A percentile compares a stretch with the other conserved stretches of the same genome.
These are phyloP conservation scores for Mergus octosetaceus DNA, from an alignment of 2,797 vertebrate genomes.

Conservation along the genomic window DNA sequence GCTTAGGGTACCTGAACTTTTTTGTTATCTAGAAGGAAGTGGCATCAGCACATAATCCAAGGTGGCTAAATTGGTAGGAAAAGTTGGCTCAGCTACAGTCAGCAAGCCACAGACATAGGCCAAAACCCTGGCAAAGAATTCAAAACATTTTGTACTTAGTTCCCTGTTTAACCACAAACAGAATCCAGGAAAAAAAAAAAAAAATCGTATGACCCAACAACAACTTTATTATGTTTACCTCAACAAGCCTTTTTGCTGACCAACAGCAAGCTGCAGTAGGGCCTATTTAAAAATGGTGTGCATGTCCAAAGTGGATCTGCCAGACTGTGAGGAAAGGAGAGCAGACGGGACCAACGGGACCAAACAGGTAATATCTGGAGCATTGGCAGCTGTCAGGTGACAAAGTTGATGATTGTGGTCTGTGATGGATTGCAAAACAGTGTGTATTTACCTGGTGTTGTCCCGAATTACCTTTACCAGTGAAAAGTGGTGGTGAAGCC, in stretches of 20 bases:
- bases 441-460: not conserved
- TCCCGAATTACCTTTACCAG: not conserved
- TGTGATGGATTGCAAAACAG: not conserved
- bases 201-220: not conserved
- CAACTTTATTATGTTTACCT: constrained; percentile 2
- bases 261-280: not conserved
- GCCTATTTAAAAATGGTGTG: not conserved
- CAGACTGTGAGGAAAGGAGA: not conserved
- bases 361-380: not conserved
- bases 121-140: not conserved
- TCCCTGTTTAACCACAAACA: not conserved
- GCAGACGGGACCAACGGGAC: not conserved
- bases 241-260: not conserved
- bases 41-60: not conserved
- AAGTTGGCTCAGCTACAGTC: not conserved
- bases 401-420: not conserved
- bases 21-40: not conserved
- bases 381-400: not conserved
- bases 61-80: not conserved
- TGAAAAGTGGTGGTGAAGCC: not conserved
- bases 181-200: not conserved
- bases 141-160: not conserved
- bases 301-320: not conserved
- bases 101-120: not conserved
- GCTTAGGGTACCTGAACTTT: not conserved